Percentiles rank a stretch among this genome's conserved stretches.
phyloP scores from a whole-genome alignment of 2,113 vertebrate species.

The Delphinapterus leucas region DNA sequence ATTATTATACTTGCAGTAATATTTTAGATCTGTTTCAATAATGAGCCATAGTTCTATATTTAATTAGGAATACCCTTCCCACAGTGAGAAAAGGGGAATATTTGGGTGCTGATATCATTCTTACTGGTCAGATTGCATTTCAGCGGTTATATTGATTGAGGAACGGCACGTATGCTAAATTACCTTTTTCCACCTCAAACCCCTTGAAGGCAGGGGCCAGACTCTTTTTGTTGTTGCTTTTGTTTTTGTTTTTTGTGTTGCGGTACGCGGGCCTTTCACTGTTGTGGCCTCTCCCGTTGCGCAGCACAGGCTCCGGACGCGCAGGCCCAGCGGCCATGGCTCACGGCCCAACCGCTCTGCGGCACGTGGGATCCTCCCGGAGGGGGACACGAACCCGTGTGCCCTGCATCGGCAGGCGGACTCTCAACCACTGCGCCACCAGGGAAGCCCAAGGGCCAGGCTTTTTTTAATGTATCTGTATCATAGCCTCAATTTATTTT shows the following conservation, averaged over 20 bases:
- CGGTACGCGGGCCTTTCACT: too few relatives aligned
- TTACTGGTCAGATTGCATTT: not conserved
- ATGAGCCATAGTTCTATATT: not conserved
- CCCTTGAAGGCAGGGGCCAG: not conserved
- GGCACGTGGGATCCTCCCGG: too few relatives aligned
- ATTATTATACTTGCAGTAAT: not conserved
- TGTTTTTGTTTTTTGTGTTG: too few relatives aligned
- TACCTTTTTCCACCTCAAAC: not conserved
- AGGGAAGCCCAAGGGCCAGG: too few relatives aligned
- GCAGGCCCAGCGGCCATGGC: too few relatives aligned
- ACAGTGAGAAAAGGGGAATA: not conserved
- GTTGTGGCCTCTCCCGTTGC: too few relatives aligned
- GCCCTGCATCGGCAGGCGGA: too few relatives aligned
- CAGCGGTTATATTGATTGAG: not conserved
- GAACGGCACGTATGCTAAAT: not conserved
- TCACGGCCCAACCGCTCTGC: too few relatives aligned
- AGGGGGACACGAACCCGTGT: too few relatives aligned
- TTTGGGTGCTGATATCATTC: not conserved
- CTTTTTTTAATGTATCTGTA: not conserved
- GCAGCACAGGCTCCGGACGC: too few relatives aligned
- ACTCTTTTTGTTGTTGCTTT: too few relatives aligned
- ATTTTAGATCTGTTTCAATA: not conserved
- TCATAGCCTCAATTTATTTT: not conserved
- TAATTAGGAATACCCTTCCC: not conserved
- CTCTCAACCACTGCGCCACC: too few relatives aligned